Conservation (phyloP, 2,888 invertebrate species). For the Operophtera brumata region DNA sequence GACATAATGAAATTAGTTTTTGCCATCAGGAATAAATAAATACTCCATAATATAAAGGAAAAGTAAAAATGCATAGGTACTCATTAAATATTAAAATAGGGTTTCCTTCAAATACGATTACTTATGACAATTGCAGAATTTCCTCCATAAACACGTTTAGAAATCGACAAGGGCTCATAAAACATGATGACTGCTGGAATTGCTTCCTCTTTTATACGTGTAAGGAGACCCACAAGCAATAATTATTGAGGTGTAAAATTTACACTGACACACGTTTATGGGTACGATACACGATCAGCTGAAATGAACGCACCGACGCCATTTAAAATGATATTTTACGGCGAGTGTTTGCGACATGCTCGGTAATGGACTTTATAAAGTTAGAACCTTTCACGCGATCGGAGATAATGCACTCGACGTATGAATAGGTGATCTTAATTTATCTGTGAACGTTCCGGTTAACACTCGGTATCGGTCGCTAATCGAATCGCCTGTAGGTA, state of each 20-base stretch:
- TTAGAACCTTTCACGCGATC: slow-evolving; percentile 66
- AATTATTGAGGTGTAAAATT: slow-evolving; percentile 71
- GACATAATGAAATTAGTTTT: slow-evolving; percentile 4
- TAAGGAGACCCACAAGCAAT: slow-evolving; percentile 51
- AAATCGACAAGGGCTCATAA: slow-evolving; percentile 64
- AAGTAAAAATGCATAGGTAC: slow-evolving; percentile 5
- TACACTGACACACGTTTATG: slow-evolving; percentile 65
- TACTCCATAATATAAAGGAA: slow-evolving; percentile 4
- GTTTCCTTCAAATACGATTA: slow-evolving; percentile 39
- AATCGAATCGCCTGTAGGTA: slow-evolving; percentile 61
- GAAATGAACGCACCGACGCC: slow-evolving; percentile 36
- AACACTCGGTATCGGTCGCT: slow-evolving; percentile 62
- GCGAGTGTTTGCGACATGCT: slow-evolving; percentile 61
- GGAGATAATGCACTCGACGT: slow-evolving; percentile 68
- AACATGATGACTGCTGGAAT: slow-evolving; percentile 61
- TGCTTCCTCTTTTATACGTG: slow-evolving; percentile 60
- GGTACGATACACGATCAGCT: slow-evolving; percentile 41
- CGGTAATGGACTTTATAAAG: slow-evolving; percentile 67
- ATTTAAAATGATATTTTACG: slow-evolving; percentile 61
- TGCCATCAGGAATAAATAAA: not conserved
- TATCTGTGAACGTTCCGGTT: slow-evolving; percentile 70
- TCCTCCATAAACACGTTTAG: slow-evolving; percentile 57
- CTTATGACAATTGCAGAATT: slow-evolving; percentile 48
- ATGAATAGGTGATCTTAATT: slow-evolving; percentile 79
- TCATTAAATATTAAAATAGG: slow-evolving; percentile 32